Conservation (phyloP, 2,113 vertebrate genomes). For the Pipa parva region DNA sequence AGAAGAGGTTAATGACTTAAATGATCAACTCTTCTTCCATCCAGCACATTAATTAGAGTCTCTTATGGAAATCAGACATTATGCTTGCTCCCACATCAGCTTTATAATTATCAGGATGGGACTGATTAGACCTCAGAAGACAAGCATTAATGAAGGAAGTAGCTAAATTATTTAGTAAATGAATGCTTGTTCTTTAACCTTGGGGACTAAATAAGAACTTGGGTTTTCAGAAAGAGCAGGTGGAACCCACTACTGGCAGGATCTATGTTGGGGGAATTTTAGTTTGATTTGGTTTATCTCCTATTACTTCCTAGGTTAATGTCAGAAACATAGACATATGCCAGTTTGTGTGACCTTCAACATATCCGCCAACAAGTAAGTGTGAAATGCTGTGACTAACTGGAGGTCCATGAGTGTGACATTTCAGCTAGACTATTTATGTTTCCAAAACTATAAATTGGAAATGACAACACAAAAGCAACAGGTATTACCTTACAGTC, state of each 20-base stretch:
- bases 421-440: too few relatives aligned
- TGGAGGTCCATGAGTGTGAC: too few relatives aligned
- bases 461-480: too few relatives aligned
- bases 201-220: background rate
- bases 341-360: too few relatives aligned
- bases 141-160: constrained; percentile 4
- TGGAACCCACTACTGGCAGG: background rate
- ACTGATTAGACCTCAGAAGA: constrained; percentile 6
- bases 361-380: too few relatives aligned
- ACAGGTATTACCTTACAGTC: too few relatives aligned
- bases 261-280: too few relatives aligned
- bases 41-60: constrained; percentile 17
- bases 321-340: too few relatives aligned
- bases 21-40: constrained; percentile 21
- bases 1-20: constrained; percentile 29
- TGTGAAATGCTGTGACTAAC: too few relatives aligned
- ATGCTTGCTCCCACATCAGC: background rate
- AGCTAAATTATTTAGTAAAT: background rate
- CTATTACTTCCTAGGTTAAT: too few relatives aligned
- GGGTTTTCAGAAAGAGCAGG: background rate
- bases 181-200: background rate
- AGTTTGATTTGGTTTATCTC: too few relatives aligned
- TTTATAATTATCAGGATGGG: constrained; percentile 10
- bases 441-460: too few relatives aligned
- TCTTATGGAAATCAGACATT: constrained; percentile 1